phyloP scores from a whole-genome alignment of 1,140 invertebrate genomes.

The Chrysomallon squamiferum region DNA sequence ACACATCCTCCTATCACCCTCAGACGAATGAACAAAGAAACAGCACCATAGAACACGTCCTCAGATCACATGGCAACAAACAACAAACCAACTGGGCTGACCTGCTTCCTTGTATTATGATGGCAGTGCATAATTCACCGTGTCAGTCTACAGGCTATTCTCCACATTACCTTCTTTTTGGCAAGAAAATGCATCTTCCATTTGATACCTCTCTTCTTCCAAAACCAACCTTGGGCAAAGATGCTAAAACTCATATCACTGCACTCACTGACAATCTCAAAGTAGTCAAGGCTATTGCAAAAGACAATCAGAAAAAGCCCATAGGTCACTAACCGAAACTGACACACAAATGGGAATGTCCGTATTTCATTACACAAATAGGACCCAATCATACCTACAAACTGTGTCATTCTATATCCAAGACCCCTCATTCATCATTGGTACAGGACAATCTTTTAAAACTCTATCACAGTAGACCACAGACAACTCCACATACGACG shows the following conservation, averaged over 20 bases:
- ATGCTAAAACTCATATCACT: constrained; percentile 7
- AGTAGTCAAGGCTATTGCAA: constrained; percentile 9
- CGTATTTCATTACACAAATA: constrained; percentile 15
- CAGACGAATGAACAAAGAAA: background rate
- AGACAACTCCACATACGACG: no score
- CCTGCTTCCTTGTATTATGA: constrained; percentile 16
- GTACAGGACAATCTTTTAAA: no score
- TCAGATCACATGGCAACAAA: background rate
- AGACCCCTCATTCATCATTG: no score
- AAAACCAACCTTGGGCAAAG: constrained; percentile 15
- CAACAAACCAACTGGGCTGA: constrained; percentile 14
- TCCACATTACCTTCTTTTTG: constrained; percentile 27
- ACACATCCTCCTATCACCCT: background rate
- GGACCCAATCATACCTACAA: constrained; percentile 8
- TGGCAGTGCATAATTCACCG: constrained; percentile 18
- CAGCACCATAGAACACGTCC: background rate
- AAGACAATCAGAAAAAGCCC: constrained; percentile 19
- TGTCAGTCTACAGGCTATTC: constrained; percentile 18
- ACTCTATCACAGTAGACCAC: no score
- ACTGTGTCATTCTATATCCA: no score
- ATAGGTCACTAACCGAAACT: constrained; percentile 18
- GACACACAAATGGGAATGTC: constrained; percentile 13
- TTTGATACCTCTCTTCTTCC: constrained; percentile 25
- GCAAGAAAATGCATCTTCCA: constrained; percentile 21
- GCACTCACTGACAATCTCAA: constrained; percentile 16